These are phyloP conservation scores for Archilochus colubris DNA, from an alignment of 2,113 vertebrate genomes.

Conservation along the genomic window DNA sequence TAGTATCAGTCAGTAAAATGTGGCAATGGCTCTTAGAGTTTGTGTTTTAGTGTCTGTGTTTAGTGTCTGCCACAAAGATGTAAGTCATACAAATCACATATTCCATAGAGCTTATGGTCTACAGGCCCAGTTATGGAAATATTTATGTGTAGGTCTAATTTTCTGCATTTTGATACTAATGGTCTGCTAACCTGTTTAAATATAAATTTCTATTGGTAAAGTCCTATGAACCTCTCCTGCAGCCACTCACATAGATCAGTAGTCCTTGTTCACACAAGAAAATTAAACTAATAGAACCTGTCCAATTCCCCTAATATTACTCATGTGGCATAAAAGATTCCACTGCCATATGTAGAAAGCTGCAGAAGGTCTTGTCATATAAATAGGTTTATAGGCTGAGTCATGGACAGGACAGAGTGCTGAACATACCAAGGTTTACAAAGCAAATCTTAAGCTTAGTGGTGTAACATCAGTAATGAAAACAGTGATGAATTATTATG, in stretches of 20 bases:
- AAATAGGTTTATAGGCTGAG: not conserved
- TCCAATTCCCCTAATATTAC: not conserved
- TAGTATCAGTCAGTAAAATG: not conserved
- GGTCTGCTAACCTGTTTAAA: conserved; percentile 16
- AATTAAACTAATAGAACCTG: not conserved
- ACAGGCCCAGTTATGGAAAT: not conserved
- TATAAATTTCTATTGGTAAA: not conserved
- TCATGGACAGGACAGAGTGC: not conserved
- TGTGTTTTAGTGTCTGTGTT: not conserved
- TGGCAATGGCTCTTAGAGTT: not conserved
- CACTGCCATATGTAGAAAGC: not conserved
- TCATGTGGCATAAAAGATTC: not conserved
- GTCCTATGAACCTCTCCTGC: not conserved
- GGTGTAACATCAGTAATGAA: not conserved
- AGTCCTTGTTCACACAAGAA: not conserved
- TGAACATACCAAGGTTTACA: not conserved
- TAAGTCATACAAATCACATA: not conserved
- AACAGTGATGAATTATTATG: not conserved
- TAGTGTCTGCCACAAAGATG: not conserved
- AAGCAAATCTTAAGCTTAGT: not conserved
- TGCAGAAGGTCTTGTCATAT: not conserved
- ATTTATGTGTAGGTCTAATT: not conserved
- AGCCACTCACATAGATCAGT: not conserved
- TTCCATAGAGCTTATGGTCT: not conserved
- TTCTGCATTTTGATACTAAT: conserved; percentile 35